Conservation (phyloP, 2,888 invertebrate genomes). For the Mythimna ferrago region DNA sequence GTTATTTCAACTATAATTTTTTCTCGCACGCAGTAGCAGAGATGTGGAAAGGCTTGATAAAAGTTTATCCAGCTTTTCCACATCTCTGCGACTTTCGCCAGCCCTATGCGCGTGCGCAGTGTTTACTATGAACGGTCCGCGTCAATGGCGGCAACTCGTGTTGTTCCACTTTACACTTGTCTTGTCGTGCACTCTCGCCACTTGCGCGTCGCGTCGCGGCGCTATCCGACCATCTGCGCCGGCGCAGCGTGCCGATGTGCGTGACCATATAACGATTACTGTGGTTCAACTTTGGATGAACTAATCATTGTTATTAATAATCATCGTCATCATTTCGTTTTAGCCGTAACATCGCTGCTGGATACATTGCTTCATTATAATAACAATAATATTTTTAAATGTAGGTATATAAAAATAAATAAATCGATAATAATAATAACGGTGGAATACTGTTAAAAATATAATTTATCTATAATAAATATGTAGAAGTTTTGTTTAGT, state of each 20-base stretch:
- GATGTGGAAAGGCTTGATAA: too few species aligned
- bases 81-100: conserved; percentile 15
- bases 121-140: conserved; percentile 56
- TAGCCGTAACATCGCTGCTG: too few species aligned
- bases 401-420: too few species aligned
- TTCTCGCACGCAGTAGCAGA: neutral
- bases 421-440: too few species aligned
- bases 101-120: conserved; percentile 49
- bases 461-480: too few species aligned
- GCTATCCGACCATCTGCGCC: conserved; percentile 21
- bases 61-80: neutral
- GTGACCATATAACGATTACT: neutral
- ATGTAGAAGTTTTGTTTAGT: too few species aligned
- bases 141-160: conserved; percentile 49
- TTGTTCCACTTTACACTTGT: conserved; percentile 54
- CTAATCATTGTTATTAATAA: neutral
- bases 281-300: neutral
- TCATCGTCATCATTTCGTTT: neutral
- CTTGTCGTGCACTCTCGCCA: conserved; percentile 45
- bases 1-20: neutral
- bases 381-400: too few species aligned
- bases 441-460: too few species aligned
- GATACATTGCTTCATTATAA: too few species aligned
- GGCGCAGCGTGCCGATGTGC: neutral
- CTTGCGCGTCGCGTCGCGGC: neutral